Evolutionary conservation across 2,888 invertebrate species (phyloP), one percentile per base, ranked within the genome.

Genomic region (Portevinia maculata): DNA sequence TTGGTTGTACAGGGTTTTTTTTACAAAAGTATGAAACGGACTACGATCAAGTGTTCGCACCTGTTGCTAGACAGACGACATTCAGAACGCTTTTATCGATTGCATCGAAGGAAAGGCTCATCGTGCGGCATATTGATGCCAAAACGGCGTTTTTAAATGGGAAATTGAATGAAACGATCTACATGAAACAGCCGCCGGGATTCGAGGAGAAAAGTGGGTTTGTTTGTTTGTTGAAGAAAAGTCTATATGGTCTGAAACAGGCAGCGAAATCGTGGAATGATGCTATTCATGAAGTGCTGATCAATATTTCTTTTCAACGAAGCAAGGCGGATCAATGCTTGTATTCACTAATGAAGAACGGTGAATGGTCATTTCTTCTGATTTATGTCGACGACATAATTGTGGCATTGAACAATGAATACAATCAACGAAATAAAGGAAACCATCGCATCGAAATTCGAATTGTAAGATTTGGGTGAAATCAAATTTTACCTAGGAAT

Each of bases 1-100:
- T 13, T 71, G 37, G 64, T 71, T n/a, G 71, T 71, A n/a, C 70
- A 71, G 21, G 78, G 78, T 9, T 65, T 48, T n/a, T 59, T 24
- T 70, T 81, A 15, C n/a, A 62, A 81, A 52, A 50, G 19, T 57
- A 57, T 75, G 13, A 9, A 13, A 3, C 8, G 8, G 41, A 17
- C 17, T 41, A 17, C 17, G 17, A 19, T 41, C 17, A 41, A 41
- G 41, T 37, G 7, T 37, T 13, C 6, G 37, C 13, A 5, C 37
- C 37, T 6, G 13, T 37, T 37, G 13, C n/a, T 6, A 11, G 24
- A 24, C 24, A 24, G 24, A 24, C 24, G 24, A 24, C 24, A 5
- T 24, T 24, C 3, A 24, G 24, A 5, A 9, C 21, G 3, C 21
- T 46, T 11, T 19, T 11, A 3, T 3, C 44, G 9, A 1, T 21